These are phyloP conservation scores for Apostichopus leukothele DNA, from an alignment of 53 echinoderm and acorn worm genomes.

Conservation along the genomic window DNA sequence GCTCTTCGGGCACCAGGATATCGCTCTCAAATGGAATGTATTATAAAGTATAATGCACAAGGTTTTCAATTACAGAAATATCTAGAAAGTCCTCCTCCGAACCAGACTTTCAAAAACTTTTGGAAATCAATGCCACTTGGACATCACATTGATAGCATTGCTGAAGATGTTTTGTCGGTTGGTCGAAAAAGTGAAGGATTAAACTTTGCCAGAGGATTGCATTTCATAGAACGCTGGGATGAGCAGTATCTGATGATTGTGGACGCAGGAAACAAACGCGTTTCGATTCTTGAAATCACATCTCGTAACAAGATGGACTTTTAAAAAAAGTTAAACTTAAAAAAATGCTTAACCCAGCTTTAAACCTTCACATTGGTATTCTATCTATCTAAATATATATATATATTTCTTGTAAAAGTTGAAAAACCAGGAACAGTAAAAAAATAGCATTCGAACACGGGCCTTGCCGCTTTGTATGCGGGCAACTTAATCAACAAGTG, in stretches of 20 bases:
- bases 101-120: not conserved
- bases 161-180: not conserved
- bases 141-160: not conserved
- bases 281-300: not conserved
- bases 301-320: too few relatives aligned
- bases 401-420: too few relatives aligned
- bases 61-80: not conserved
- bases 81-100: not conserved
- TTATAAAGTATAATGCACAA: not conserved
- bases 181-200: slow-evolving; percentile 1
- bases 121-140: not conserved
- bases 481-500: too few relatives aligned
- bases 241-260: not conserved
- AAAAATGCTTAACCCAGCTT: too few relatives aligned
- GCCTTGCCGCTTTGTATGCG: too few relatives aligned
- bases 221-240: not conserved
- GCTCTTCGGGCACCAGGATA: not conserved
- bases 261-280: not conserved
- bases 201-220: not conserved
- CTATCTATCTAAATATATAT: too few relatives aligned
- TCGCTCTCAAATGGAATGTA: slow-evolving; percentile 2
- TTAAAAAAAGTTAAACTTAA: too few relatives aligned
- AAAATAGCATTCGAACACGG: too few relatives aligned
- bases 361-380: too few relatives aligned
- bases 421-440: too few relatives aligned